Base-by-base conservation (phyloP, 2,797 vertebrate genomes). In the Todus mexicanus region DNA sequence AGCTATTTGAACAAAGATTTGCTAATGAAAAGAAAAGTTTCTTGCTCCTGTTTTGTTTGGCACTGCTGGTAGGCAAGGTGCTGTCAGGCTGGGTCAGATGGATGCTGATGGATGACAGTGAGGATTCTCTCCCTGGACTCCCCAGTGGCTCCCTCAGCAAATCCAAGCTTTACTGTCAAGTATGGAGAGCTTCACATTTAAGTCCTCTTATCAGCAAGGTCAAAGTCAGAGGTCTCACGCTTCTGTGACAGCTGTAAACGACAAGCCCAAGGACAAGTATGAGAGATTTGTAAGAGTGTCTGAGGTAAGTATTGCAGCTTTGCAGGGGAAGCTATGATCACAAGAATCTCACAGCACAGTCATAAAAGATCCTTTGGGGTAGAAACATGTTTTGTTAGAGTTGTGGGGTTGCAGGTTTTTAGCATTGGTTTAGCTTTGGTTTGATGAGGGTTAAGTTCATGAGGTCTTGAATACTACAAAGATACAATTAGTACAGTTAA, bases 181-280 rank as follows among this genome's bases (percentile, higher is more conserved):
- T 3, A 35, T 7, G 1, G 0, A 68, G 6, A 4, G 2, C 37
- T 48, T 40, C 63, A 13, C 11, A 0, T 3, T 60, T 26, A 63
- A 33, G 25, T 12, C 56, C 42, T 43, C 26, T 2, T 26, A 19
- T 6, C 85, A 45, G 31, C n/a, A 27, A 66, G 47, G 48, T 12
- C 51, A 18, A 7, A 78, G 38, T 2, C 74, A 84, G 53, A 15
- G 10, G 14, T 38, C 43, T 45, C 31, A 1, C 65, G 0, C 33
- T 15, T 15, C 29, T 38, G 64, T 5, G 56, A 15, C 47, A 56
- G 75, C 69, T 26, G 21, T n/a, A 26, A 38, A 37, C 4, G 57
- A 18, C 27, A 22, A 89, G 70, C 22, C 8, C 47, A 5, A 13
- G 57, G 66, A 14, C 1, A 7, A n/a, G 8, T 2, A 10, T 4